Base-by-base conservation (phyloP, 1,140 invertebrate species). In the Anthonomus grandis region DNA sequence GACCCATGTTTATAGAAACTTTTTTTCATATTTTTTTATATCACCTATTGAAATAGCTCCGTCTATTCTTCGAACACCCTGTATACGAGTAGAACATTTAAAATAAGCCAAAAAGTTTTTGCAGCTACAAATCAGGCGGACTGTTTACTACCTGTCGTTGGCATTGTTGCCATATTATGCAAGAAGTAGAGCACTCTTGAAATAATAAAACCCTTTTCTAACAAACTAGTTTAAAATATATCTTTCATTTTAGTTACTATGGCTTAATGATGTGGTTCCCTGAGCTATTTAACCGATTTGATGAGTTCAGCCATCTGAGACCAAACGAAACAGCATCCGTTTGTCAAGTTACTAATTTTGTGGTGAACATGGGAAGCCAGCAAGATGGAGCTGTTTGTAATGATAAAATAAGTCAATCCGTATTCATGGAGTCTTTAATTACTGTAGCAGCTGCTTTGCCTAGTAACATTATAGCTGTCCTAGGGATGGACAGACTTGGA, bases 221-320 rank as follows among this genome's bases (percentile, higher is more conserved):
- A n/a, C n/a, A n/a, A n/a, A n/a, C n/a, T n/a, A 19, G 15, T 37
- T 23, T 19, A 19, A 53, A 6, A 19, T 9, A 36, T 38, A 17
- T 50, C 21, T 54, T 52, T 13, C 36, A 48, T 69, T 71, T 6
- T 68, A 85, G 86, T 55, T 93, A 93, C 70, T 93, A 93, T 66
- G 89, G 89, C 41, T 75, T 92, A 17, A 90, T 91, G 88, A 90
- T 93, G 86, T 93, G 90, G 90, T 93, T 93, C 75, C 90, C 90
- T 0, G 90, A 92, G 74, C 79, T 93, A 59, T 92, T 91, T 75
- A 89, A 90, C 70, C 85, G 90, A 37, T 91, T 91, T 68, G 87
- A 91, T 70, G 85, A 87, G 68, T 93, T 80, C 37, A 59, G 52
- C 8, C 52, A 60, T 17, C 31, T 57, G 31, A 77, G 82, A 71